Conservation (phyloP, 2,797 vertebrate genomes). For the Xiphorhynchus erythropygius region DNA sequence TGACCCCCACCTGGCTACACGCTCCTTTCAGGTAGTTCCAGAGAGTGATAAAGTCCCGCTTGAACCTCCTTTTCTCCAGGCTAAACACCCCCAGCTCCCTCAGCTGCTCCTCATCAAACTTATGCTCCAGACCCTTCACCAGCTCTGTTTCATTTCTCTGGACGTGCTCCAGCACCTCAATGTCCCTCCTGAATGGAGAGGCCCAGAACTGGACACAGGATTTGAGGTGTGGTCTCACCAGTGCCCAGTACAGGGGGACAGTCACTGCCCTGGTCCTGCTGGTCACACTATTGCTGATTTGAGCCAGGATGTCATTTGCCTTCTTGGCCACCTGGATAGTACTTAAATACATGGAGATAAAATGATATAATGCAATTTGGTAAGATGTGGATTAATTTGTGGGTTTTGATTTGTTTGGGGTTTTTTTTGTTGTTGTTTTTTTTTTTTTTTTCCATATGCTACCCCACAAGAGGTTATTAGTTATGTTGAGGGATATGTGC, state of each 20-base stretch:
- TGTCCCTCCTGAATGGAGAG: accelerated
- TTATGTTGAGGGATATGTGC: neutral
- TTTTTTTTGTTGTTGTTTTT: neutral
- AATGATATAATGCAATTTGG: neutral
- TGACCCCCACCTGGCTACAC: neutral
- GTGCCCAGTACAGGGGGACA: neutral
- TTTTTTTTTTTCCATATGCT: neutral
- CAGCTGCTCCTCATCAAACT: accelerated
- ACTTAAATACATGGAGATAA: neutral
- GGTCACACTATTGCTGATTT: accelerated
- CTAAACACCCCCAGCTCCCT: accelerated
- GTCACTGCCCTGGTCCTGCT: neutral
- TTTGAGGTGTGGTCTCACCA: accelerated
- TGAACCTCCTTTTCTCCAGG: neutral
- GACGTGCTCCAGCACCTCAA: accelerated
- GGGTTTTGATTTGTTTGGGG: too few relatives aligned
- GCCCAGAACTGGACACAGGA: accelerated
- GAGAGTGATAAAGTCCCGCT: neutral
- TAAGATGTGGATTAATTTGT: too few relatives aligned
- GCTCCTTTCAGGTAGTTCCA: neutral
- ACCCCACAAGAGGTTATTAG: neutral
- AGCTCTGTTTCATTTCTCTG: neutral
- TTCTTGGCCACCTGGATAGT: neutral
- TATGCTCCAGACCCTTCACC: neutral
- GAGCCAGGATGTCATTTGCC: neutral